Percentiles rank a stretch among this genome's conserved stretches.
phyloP scores from a whole-genome alignment of 2,888 invertebrate species.

The Callyntrura guangdongensis region DNA sequence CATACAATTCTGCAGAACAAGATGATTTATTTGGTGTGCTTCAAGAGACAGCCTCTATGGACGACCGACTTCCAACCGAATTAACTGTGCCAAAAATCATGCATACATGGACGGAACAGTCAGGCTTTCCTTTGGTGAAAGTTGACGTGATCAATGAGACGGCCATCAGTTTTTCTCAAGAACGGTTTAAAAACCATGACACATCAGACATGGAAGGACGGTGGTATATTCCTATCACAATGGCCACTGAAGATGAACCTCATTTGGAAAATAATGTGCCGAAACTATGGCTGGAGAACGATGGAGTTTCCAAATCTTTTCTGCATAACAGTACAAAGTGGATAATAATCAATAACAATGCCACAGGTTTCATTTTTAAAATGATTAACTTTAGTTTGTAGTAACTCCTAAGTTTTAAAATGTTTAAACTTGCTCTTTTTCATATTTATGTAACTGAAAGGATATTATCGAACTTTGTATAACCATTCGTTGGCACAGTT shows the following conservation, averaged over 20 bases:
- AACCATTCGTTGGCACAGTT: conserved; percentile 53
- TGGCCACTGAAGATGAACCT: conserved; percentile 43
- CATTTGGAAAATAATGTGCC: conserved; percentile 58
- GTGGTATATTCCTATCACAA: conserved; percentile 67
- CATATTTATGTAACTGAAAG: conserved; percentile 56
- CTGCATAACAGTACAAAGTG: conserved; percentile 67
- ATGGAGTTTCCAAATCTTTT: conserved; percentile 1
- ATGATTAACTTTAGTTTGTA: too few relatives aligned
- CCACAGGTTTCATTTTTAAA: conserved; percentile 76
- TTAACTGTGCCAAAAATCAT: conserved; percentile 63
- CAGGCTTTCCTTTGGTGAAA: conserved; percentile 68
- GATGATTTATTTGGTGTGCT: conserved; percentile 66
- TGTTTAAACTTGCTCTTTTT: too few relatives aligned
- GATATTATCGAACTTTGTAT: conserved; percentile 80
- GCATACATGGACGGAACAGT: conserved; percentile 72
- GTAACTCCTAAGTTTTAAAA: too few relatives aligned
- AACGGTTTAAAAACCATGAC: conserved; percentile 65
- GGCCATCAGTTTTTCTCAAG: conserved; percentile 49
- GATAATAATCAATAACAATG: conserved; percentile 78
- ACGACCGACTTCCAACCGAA: conserved; percentile 56
- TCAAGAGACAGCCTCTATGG: conserved; percentile 34
- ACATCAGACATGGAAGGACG: neutral
- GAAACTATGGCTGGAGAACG: conserved; percentile 57
- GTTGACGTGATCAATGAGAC: conserved; percentile 48
- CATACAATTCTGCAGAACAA: conserved; percentile 61